A percentile compares a stretch with the other conserved stretches of the same genome.
These are phyloP conservation scores for Coelopa pilipes DNA, from an alignment of 2,888 invertebrate genomes.

Conservation along the genomic window DNA sequence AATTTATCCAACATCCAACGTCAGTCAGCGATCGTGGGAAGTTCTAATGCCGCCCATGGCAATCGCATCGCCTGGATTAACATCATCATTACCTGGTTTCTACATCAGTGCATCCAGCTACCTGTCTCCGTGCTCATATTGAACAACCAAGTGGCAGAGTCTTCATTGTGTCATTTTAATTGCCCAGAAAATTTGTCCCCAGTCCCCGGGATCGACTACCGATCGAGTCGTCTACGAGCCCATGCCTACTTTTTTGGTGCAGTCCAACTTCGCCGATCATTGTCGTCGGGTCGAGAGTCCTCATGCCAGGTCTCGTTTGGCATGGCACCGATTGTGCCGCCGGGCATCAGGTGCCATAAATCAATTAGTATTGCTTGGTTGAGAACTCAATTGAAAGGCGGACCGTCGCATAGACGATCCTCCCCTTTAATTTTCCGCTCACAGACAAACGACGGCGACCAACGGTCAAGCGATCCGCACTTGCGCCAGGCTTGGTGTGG, in stretches of 20 bases:
- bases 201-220: background rate
- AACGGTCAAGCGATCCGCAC: background rate
- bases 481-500: slow-evolving; percentile 3
- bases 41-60: background rate
- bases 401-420: background rate
- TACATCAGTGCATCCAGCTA: too few species aligned
- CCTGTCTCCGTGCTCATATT: too few species aligned
- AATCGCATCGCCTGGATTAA: slow-evolving; percentile 16
- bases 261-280: background rate
- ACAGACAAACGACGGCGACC: background rate
- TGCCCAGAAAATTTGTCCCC: slow-evolving; percentile 34
- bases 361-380: slow-evolving; percentile 34
- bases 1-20: slow-evolving; percentile 11
- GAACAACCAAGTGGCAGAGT: background rate
- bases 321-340: background rate
- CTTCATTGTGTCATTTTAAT: slow-evolving; percentile 28
- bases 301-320: slow-evolving; percentile 8
- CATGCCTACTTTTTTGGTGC: background rate
- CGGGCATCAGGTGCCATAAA: slow-evolving; percentile 31
- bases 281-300: slow-evolving; percentile 1
- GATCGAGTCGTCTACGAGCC: background rate
- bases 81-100: slow-evolving; percentile 20
- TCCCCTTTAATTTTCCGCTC: background rate
- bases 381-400: slow-evolving; percentile 17
- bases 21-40: slow-evolving; percentile 26